phyloP scores from a whole-genome alignment of 2,113 vertebrate genomes.

The Cololabis saira region DNA sequence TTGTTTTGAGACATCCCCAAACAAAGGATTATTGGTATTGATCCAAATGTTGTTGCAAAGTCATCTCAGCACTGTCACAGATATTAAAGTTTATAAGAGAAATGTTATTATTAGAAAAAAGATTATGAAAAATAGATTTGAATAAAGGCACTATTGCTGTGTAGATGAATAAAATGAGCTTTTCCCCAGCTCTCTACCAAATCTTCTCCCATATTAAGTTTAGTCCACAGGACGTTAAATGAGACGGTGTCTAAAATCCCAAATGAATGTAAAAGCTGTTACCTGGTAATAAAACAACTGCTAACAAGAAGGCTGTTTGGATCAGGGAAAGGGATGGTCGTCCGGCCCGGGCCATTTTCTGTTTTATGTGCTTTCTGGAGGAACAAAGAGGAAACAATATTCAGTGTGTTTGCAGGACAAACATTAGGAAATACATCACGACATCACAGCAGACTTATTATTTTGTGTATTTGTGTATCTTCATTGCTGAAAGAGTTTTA shows the following conservation, averaged over 20 bases:
- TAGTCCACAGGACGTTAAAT: neutral
- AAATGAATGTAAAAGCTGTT: neutral
- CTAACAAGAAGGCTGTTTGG: slow-evolving; percentile 72
- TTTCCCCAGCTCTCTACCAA: too few species aligned
- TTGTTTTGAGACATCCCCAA: too few species aligned
- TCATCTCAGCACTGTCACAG: too few species aligned
- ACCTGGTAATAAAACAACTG: slow-evolving; percentile 79
- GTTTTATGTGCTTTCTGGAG: slow-evolving; percentile 46
- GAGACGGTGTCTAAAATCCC: neutral
- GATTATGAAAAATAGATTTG: too few species aligned
- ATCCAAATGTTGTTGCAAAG: too few species aligned
- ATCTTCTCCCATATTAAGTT: too few species aligned
- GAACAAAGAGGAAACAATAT: slow-evolving; percentile 31
- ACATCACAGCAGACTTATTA: neutral
- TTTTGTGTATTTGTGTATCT: neutral
- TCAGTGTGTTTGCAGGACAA: slow-evolving; percentile 1
- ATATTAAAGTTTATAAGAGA: too few species aligned
- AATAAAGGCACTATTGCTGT: too few species aligned
- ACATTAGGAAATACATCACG: neutral
- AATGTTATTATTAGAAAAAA: too few species aligned
- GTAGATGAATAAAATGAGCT: too few species aligned
- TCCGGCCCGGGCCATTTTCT: slow-evolving; percentile 70
- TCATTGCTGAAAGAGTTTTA: slow-evolving; percentile 20
- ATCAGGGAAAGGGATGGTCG: slow-evolving; percentile 53
- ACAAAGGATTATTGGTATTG: too few species aligned